Conservation (phyloP, 2,113 vertebrate genomes). For the Daboia siamensis region DNA sequence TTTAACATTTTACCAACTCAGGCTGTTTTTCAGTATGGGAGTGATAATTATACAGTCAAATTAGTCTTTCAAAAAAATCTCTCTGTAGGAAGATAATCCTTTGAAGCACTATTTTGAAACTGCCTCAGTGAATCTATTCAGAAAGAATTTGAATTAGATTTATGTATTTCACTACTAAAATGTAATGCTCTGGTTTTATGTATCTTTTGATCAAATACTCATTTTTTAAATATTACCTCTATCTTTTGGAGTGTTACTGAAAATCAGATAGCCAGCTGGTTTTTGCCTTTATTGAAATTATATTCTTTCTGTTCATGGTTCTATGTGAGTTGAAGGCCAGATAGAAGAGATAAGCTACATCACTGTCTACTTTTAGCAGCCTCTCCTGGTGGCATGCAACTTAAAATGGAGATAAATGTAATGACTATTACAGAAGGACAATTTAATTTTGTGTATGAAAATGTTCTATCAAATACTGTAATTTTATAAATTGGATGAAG, state of each 20-base stretch:
- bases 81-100: background rate
- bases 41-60: background rate
- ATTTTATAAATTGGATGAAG: background rate
- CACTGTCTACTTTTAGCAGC: slow-evolving; percentile 13
- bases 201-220: background rate
- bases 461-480: slow-evolving; percentile 5
- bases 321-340: slow-evolving; percentile 7
- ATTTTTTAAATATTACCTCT: background rate
- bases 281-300: background rate
- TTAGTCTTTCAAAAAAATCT: background rate
- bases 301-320: background rate
- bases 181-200: fast-evolving
- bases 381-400: slow-evolving; percentile 25
- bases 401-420: background rate
- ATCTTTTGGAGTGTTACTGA: background rate
- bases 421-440: background rate
- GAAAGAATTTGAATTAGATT: background rate
- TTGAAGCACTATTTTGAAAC: background rate
- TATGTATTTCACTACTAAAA: background rate
- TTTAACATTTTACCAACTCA: background rate
- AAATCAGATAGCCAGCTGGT: background rate
- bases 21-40: background rate
- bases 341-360: slow-evolving; percentile 17
- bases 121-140: background rate
- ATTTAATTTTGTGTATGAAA: background rate